Percentiles rank a stretch among this genome's conserved stretches.
Conservation (phyloP, 2,113 vertebrate species). For the Tragelaphus scriptus region DNA sequence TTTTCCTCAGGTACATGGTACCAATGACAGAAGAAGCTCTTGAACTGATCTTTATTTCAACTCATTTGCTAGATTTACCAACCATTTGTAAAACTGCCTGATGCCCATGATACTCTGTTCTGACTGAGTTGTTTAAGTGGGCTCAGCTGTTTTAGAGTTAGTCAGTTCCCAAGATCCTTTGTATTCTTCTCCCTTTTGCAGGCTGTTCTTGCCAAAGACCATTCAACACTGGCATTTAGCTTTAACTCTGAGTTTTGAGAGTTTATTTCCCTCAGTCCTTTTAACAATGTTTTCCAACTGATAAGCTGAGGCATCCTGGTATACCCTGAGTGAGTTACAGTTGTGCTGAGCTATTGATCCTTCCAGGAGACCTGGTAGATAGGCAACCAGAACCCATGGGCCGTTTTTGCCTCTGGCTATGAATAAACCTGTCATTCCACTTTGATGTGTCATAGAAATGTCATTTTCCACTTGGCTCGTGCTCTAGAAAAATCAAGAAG, state of each 20-base stretch:
- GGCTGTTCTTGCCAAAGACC: not conserved
- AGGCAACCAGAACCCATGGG: not conserved
- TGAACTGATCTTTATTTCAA: not conserved
- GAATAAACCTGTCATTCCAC: not conserved
- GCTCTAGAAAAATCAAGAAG: not conserved
- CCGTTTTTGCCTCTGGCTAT: not conserved
- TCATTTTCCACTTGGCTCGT: not conserved
- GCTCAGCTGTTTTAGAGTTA: not conserved
- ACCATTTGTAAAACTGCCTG: not conserved
- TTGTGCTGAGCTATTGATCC: not conserved
- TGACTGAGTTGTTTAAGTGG: not conserved
- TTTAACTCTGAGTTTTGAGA: slow-evolving; percentile 1
- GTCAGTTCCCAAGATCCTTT: not conserved
- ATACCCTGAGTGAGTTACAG: not conserved
- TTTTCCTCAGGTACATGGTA: not conserved
- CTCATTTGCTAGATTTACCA: not conserved
- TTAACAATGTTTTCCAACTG: not conserved
- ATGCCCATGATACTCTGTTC: not conserved
- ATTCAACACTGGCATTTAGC: not conserved
- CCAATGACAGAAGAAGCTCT: not conserved
- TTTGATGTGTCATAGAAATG: not conserved
- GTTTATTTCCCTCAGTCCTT: not conserved
- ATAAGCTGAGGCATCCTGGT: not conserved
- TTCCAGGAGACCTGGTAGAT: not conserved
- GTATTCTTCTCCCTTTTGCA: not conserved